Base-by-base conservation (phyloP, 1,140 invertebrate genomes). In the Notospermus geniculatus region DNA sequence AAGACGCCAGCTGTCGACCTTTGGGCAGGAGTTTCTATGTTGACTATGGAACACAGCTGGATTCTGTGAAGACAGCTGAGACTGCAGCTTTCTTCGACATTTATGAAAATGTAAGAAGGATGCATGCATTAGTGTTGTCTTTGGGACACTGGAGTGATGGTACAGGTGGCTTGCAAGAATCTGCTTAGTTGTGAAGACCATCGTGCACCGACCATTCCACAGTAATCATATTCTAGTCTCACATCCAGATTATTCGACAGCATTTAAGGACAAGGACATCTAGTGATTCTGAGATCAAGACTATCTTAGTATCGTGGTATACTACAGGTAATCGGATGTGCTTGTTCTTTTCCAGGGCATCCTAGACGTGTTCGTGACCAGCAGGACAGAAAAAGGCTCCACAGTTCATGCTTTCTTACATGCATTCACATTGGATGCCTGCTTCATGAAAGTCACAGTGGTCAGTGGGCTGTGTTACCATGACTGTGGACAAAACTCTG, bases 41-140 rank as follows among this genome's bases (percentile, higher is more conserved):
- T 1, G 85, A 85, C 39, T 36, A 50, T 93, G 90, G 88, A 85
- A 88, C 56, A 85, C 86, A 5, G 78, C 92, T 7, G 67, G 86
- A 87, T 15, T 89, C 88, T 32, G 58, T 28, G 5, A 88, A 88
- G 64, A 85, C 90, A 60, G 89, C 89, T 2, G 83, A 90, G 1
- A 86, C 95, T 77, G 91, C 89, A 0, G 88, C 91, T 5, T 97
- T 97, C 78, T 97, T 93, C 80, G 95, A 98, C 81, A 90, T 97
- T 63, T 90, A 90, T 73, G 91, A 94, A 78, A 84, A 89, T 76
- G 90, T 83, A 67, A 78, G 77, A 66, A 78, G 77, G 65, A n/a
- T n/a, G n/a, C n/a, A n/a, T n/a, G n/a, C n/a, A n/a, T n/a, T 46
- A 4, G 19, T 32, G 22, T 39, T 55, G 28, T n/a, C n/a, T n/a